Evolutionary conservation across 2,113 vertebrate genomes (phyloP), one percentile per base, ranked within the genome.

Genomic region (Alces alces): DNA sequence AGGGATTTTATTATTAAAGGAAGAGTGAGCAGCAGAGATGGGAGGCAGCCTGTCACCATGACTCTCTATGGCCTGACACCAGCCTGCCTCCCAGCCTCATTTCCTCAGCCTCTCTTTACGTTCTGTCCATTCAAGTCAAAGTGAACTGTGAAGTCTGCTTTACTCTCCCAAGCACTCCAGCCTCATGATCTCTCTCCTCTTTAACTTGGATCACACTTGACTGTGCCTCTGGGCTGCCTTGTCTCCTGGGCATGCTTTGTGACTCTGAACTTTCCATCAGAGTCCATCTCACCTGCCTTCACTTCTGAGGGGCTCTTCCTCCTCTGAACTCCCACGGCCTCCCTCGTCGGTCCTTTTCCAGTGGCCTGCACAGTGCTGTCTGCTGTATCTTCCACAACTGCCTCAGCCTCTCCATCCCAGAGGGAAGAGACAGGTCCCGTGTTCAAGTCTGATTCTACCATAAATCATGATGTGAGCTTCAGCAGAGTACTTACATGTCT

Each of bases 381-480:
- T 88, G 23, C 76, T 23, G 27, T 33, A 12, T 54, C 55, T 58
- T 70, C 43, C 52, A 54, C 19, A 64, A 39, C 23, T 52, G 80
- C 58, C 52, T 54, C 17, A 17, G 54, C 55, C 58, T 84, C 21
- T 89, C 55, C 47, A 2, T 50, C 47, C 16, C 13, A 23, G 60
- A 52, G 5, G 17, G 61, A 89, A 50, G 66, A 93, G 39, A 88
- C 21, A 11, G 8, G 13, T n/a, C 47, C 39, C 52, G 9, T 66
- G 78, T 79, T 96, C 57, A 58, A 6, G 39, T 76, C 30, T 84
- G 83, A 97, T 89, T 96, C 55, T 94, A 57, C 85, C 58, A 89
- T 80, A 92, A 57, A 36, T 43, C 60, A 64, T 39, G 12, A 64
- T 2, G 15, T 43, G 39, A 94, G 80, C 66, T 45, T 94, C 36